Evolutionary conservation across 53 echinoderm and acorn worm species (phyloP).

Genomic region (Paracentrotus lividus): DNA sequence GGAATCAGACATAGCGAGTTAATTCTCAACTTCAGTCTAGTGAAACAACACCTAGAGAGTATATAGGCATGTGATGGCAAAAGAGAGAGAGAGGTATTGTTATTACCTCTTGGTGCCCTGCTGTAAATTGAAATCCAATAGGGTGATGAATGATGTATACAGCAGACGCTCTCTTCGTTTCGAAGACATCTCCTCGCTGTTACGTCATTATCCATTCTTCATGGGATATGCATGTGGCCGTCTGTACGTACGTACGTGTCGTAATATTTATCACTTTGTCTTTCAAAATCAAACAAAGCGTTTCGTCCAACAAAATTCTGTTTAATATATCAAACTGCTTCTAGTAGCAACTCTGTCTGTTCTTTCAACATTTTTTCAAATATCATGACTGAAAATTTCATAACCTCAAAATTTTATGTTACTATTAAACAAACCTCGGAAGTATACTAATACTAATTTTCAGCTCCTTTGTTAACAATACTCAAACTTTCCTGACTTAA

Average conservation of each 20-base stretch:
- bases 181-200: constrained; percentile 4
- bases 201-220: not conserved
- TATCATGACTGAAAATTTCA: not conserved
- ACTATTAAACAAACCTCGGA: too few relatives aligned
- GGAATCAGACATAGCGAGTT: too few relatives aligned
- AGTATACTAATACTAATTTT: too few relatives aligned
- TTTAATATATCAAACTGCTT: not conserved
- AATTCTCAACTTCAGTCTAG: too few relatives aligned
- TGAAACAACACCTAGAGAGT: too few relatives aligned
- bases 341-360: not conserved
- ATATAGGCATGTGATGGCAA: not conserved
- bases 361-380: too few relatives aligned
- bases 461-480: too few relatives aligned
- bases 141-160: constrained; percentile 22
- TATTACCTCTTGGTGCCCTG: constrained; percentile 41
- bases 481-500: too few relatives aligned
- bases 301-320: constrained; percentile 33
- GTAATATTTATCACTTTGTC: constrained; percentile 53
- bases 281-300: constrained; percentile 27
- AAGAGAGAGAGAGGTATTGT: constrained; percentile 1
- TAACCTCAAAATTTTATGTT: too few relatives aligned
- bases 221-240: constrained; percentile 49
- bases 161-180: constrained; percentile 39
- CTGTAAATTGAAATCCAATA: constrained; percentile 37
- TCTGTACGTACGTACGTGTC: constrained; percentile 10